Base-by-base conservation (phyloP, 2,113 vertebrate genomes). In the Nyctereutes procyonoides region DNA sequence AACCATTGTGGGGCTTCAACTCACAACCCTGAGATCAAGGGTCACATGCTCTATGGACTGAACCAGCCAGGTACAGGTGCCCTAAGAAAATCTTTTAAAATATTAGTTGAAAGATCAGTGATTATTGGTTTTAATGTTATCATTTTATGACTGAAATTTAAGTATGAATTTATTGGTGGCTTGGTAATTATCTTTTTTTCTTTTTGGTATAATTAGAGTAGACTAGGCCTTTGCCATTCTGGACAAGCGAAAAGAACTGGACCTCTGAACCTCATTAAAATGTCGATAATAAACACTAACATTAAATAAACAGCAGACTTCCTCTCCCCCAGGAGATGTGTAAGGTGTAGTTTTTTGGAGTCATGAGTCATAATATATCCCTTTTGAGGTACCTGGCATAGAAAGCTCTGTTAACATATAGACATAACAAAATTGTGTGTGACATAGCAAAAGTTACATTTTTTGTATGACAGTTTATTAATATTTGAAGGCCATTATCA, bases 71-170 rank as follows among this genome's bases (percentile, higher is more conserved):
- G 74, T 16, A 43, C 43, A 51, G 43, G 74, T 16, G 28, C 38
- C 3, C 74, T 26, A 81, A 73, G 71, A 85, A 79, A 92, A 97
- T 85, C 17, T 88, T 51, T 63, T 19, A 90, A 88, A 82, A 24
- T 88, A 63, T 74, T 71, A 67, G 86, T 74, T 97, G 85, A 93
- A 95, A 89, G 60, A 63, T 53, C 35, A 90, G 3, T 87, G 51
- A 30, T 84, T 97, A 10, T 60, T 93, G 43, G 84, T 92, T 98
- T 96, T 97, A 96, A 80, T 97, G 28, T 86, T 95, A 86, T 62
- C 8, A 96, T 24, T 94, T 97, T 97, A 92, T 56, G 14, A 20
- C 16, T 93, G 32, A 96, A 93, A 79, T 53, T 92, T 77, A 97
- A 93, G 17, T 90, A 74, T 38, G 30, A 35, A 69, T 96, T 95